phyloP scores from a whole-genome alignment of 2,797 vertebrate genomes.

The Ptychadena robeensis region DNA sequence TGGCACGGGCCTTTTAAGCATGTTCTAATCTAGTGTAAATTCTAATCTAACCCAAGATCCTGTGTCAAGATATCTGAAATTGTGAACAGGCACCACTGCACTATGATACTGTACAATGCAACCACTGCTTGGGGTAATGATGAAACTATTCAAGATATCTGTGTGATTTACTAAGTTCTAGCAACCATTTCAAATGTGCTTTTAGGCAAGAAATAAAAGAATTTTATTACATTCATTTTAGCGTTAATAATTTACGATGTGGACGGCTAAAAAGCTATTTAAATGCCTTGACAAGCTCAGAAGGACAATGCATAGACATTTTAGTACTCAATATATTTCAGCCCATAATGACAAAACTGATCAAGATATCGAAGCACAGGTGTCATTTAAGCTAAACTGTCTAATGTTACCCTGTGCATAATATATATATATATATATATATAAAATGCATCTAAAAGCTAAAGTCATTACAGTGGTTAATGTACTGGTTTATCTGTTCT shows the following conservation, averaged over 20 bases:
- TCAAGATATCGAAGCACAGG: conserved; percentile 29
- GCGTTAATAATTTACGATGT: conserved; percentile 34
- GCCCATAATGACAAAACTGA: conserved; percentile 36
- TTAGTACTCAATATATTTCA: conserved; percentile 27
- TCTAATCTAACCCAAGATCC: neutral
- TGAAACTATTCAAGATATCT: conserved; percentile 1
- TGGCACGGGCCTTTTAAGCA: neutral
- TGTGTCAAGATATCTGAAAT: neutral
- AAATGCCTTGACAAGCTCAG: conserved; percentile 5
- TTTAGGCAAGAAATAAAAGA: neutral
- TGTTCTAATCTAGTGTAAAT: neutral
- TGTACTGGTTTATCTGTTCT: neutral
- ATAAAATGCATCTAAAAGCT: neutral
- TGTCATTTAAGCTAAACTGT: conserved; percentile 25
- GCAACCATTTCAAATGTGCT: conserved; percentile 29
- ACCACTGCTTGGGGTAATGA: conserved; percentile 2
- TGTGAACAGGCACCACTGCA: neutral
- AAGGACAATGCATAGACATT: neutral
- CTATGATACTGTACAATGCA: neutral
- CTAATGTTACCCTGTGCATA: neutral
- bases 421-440: too few species aligned
- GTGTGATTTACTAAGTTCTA: conserved; percentile 35
- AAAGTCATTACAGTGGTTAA: neutral
- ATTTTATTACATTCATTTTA: conserved; percentile 34
- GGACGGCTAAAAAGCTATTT: conserved; percentile 10